phyloP scores from a whole-genome alignment of 1,140 invertebrate genomes.

The Aphaenogaster rudis region DNA sequence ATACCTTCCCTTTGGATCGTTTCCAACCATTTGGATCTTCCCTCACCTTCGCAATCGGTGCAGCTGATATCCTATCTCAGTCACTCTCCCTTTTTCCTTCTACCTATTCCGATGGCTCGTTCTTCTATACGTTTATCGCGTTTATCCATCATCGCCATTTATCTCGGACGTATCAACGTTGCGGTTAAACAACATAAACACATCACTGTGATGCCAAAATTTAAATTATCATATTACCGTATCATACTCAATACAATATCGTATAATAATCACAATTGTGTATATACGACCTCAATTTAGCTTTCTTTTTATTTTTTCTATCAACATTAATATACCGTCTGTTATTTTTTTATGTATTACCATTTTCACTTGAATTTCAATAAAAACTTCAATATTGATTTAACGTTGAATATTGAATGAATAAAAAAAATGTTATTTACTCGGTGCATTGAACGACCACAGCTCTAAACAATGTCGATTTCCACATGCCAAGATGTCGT shows the following conservation, averaged over 20 bases:
- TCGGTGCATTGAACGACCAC: not conserved
- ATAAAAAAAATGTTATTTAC: conserved; percentile 14
- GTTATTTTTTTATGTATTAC: conserved; percentile 36
- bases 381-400: conserved; percentile 50
- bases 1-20: conserved; percentile 59
- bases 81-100: conserved; percentile 45
- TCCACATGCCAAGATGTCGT: not conserved
- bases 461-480: conserved; percentile 9
- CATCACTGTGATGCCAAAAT: not conserved
- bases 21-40: conserved; percentile 63
- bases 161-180: not conserved
- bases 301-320: conserved; percentile 8
- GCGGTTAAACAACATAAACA: conserved; percentile 29
- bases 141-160: conserved; percentile 45
- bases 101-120: conserved; percentile 16
- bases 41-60: conserved; percentile 60
- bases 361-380: conserved; percentile 35
- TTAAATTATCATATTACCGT: conserved; percentile 9
- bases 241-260: not conserved
- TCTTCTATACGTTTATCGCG: conserved; percentile 44
- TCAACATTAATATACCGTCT: not conserved
- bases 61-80: conserved; percentile 48
- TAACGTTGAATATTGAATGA: conserved; percentile 30
- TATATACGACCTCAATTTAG: not conserved
- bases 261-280: not conserved